Evolutionary conservation across 2,113 vertebrate genomes (phyloP), one percentile per base, ranked within the genome.

Genomic region (Phasianus colchicus): DNA sequence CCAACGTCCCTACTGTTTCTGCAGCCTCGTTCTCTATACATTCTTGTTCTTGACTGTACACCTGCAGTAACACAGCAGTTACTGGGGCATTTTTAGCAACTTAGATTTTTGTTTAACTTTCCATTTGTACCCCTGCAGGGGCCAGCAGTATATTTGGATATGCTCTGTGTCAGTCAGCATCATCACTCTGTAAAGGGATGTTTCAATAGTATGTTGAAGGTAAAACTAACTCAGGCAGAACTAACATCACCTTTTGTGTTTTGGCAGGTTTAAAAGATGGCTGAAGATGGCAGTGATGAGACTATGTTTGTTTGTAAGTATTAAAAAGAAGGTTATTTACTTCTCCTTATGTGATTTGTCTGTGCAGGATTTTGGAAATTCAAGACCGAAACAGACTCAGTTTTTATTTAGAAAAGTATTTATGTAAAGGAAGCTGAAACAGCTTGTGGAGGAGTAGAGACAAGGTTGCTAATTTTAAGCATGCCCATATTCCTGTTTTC

Each of bases 271-370:
- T 83, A 67, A 96, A 93, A 96, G 74, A 99, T 99, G 99, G 97
- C 98, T 79, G 98, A 98, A 93, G 98, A 98, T 94, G 96, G 97
- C 42, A 98, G 89, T 90, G 98, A 99, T 74, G 99, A 99, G 96
- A 90, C 89, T 36, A 76, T 98, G 81, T 98, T 98, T 96, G 97
- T 99, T 97, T 99, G 99, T 99, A 96, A 99, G 99, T 99, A 97
- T 93, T 61, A 34, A 58, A 89, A 85, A 29, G 24, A 75, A 36
- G 77, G 70, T 13, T 2, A 57, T 64, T 34, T 54, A 13, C 40
- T 10, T 94, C 16, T 82, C 9, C 8, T 11, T 0, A 6, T 66
- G 32, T 69, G 40, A 54, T 57, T 63, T 81, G 34, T 83, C 36
- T 78, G 8, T 43, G 38, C 34, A 77, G 45, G 67, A 34, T n/a